Evolutionary conservation across 2,113 vertebrate genomes (phyloP), one percentile per base, ranked within the genome.

Genomic region (Anthoscopus minutus): DNA sequence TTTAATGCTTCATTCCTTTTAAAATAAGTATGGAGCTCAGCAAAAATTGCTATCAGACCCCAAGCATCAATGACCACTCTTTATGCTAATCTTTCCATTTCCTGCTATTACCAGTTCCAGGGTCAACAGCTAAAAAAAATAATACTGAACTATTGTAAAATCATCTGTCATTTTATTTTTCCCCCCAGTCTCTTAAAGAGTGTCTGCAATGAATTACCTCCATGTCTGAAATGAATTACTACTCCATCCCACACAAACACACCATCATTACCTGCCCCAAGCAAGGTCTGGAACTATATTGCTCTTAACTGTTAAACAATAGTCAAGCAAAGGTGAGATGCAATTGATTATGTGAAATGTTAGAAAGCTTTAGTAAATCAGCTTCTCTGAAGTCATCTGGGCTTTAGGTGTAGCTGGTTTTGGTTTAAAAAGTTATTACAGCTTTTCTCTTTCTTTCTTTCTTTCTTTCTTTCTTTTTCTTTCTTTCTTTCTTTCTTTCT

Each of bases 131-230:
- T 76, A 74, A 80, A 91, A 95, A 76, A 76, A 72, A 42, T 47
- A 35, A 73, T 72, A 47, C 56, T 95, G 74, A 97, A 93, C 94
- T 95, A 94, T 93, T 95, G 58, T 93, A 95, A 89, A 96, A 85
- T 93, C 91, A 73, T 96, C 91, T 97, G 96, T 86, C 86, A 93
- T 95, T 97, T 97, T 95, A 88, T 70, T 91, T 96, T 93, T 89
- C 65, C 91, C 93, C 47, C 35, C 47, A 79, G 78, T 80, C 71
- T 78, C 90, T 84, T 92, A 91, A 96, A 94, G 73, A 85, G 84
- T 89, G 92, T 96, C 97, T 96, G 96, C 61, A 96, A 95, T 96
- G 94, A 97, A 94, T 97, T 97, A 96, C 86, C 94, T 96, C 97
- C 61, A 2, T 86, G 60, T 94, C 93, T 96, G 95, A 97, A 93